Evolutionary conservation across 2,113 vertebrate genomes (phyloP).

Genomic region (Rhagologus leucostigma): DNA sequence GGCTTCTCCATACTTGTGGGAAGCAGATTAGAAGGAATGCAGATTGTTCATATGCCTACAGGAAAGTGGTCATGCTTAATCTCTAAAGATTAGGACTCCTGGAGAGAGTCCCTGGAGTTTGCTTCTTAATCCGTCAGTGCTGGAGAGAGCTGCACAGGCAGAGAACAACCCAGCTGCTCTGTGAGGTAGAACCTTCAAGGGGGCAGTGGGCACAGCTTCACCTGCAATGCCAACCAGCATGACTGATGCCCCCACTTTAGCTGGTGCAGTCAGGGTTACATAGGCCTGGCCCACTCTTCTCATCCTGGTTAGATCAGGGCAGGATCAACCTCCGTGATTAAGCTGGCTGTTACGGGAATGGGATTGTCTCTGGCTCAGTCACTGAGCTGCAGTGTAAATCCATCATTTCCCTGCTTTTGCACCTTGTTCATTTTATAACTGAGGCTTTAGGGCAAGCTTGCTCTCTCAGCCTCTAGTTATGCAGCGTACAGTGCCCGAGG

Average conservation of each 20-base stretch:
- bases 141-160: not conserved
- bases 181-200: not conserved
- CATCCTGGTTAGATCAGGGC: not conserved
- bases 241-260: not conserved
- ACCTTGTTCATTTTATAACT: not conserved
- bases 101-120: not conserved
- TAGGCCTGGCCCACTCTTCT: not conserved
- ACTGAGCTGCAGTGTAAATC: not conserved
- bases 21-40: not conserved
- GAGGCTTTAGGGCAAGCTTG: not conserved
- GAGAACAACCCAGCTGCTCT: not conserved
- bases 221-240: rapidly evolving
- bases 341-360: not conserved
- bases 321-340: not conserved
- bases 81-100: not conserved
- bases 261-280: not conserved
- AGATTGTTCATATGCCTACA: not conserved
- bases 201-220: not conserved
- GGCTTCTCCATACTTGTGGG: not conserved
- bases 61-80: not conserved
- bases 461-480: not conserved
- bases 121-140: not conserved
- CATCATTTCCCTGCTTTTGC: not conserved
- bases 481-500: not conserved
- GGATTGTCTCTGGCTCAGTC: not conserved